Conservation (phyloP, 1,140 invertebrate species). For the Mercenaria mercenaria region DNA sequence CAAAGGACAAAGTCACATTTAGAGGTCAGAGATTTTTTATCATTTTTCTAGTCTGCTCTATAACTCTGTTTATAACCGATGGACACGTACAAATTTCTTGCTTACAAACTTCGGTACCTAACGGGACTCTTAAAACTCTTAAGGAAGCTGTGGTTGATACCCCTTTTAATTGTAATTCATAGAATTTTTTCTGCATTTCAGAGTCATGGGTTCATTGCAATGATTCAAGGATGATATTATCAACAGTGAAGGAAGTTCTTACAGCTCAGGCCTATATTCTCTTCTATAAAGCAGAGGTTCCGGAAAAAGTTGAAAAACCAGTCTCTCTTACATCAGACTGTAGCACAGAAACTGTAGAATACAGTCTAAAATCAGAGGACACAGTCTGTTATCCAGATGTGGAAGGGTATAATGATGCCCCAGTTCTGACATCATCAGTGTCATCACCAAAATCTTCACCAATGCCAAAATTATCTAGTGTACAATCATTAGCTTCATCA, state of each 20-base stretch:
- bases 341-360: not conserved
- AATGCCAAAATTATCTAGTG: not conserved
- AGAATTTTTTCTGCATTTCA: constrained; percentile 69
- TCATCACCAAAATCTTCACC: not conserved
- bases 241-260: constrained; percentile 74
- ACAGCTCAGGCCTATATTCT: constrained; percentile 81
- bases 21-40: no score
- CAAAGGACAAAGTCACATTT: no score
- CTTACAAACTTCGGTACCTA: no score
- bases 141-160: no score
- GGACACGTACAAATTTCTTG: no score
- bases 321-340: not conserved
- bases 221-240: constrained; percentile 76
- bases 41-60: no score
- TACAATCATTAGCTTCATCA: not conserved
- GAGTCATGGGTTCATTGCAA: constrained; percentile 82
- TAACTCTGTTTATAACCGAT: no score
- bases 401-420: not conserved
- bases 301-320: not conserved
- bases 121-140: no score
- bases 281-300: constrained; percentile 72
- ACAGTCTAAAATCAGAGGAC: constrained; percentile 36
- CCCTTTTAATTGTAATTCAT: no score
- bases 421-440: not conserved
- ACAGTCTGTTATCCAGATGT: not conserved